These are phyloP conservation scores for Hypsopygia costalis DNA, from an alignment of 2,888 invertebrate species.

Conservation along the genomic window DNA sequence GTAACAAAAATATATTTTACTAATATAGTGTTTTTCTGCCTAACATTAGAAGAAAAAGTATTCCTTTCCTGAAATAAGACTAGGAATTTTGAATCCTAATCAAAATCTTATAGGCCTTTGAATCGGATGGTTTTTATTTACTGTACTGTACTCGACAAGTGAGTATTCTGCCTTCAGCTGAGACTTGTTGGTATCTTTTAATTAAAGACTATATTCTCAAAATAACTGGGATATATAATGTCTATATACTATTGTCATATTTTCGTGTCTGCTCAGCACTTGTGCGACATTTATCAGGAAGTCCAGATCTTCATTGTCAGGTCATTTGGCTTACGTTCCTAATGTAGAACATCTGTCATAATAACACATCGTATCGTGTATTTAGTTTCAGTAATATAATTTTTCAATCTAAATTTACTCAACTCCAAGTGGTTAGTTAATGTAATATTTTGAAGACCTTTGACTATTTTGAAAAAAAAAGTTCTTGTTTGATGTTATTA, in stretches of 20 bases:
- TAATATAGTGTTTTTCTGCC: too few species aligned
- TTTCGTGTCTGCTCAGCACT: conserved; percentile 38
- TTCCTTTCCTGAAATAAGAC: too few species aligned
- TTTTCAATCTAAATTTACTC: conserved; percentile 10
- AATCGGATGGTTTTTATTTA: too few species aligned
- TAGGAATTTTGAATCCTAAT: too few species aligned
- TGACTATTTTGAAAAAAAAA: conserved; percentile 9
- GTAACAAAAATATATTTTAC: too few species aligned
- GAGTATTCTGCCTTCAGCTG: too few species aligned
- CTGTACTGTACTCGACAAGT: too few species aligned
- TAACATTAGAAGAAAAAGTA: too few species aligned
- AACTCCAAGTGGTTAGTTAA: too few species aligned
- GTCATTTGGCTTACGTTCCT: conserved; percentile 56
- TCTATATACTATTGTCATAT: conserved; percentile 24
- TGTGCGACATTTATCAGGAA: conserved; percentile 62
- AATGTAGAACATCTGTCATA: conserved; percentile 59
- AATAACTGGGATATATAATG: conserved; percentile 1
- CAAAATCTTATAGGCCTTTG: too few species aligned
- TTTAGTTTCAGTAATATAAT: conserved; percentile 26
- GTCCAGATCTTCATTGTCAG: conserved; percentile 52
- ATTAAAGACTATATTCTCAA: neutral
- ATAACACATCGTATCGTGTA: conserved; percentile 31
- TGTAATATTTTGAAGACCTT: conserved; percentile 25
- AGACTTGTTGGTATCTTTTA: too few species aligned
- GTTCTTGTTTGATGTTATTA: too few species aligned